Base-by-base conservation (phyloP, 2,113 vertebrate species). In the Puma concolor region DNA sequence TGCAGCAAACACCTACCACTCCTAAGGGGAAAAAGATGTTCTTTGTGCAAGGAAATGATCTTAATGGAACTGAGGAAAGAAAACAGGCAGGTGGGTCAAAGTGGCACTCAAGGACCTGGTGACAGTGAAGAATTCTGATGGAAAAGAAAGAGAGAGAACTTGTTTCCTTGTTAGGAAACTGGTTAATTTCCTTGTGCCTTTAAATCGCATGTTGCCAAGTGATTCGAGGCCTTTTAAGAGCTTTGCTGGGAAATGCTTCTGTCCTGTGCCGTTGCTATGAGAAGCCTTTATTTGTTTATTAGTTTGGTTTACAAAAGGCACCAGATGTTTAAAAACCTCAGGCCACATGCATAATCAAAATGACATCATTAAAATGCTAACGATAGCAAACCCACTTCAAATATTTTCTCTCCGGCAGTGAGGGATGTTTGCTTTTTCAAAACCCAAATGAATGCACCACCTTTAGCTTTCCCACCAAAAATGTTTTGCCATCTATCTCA, bases 311-410 rank as follows among this genome's bases (percentile, higher is more conserved):
- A 97, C 97, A 97, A 97, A 98, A 98, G 88, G 91, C 96, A 98
- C 95, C 98, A 98, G 97, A 97, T 98, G 97, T 98, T 97, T 96
- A 88, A 98, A 98, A 98, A 95, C 94, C 92, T 95, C 97, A 95
- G 66, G 85, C 98, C 97, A 97, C 98, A 98, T 93, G 94, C 91
- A 97, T 95, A 96, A 96, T 97, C 87, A 94, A 90, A 94, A 96
- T 98, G 97, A 98, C 94, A 96, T 98, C 97, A 98, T 97, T 95
- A 85, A 95, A 96, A 98, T 94, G 88, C 97, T 97, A 95, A 97
- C 1, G 90, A 95, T 64, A 96, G 96, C 95, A 96, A 97, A 91
- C 64, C 76, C 83, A 96, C 96, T 97, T 97, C 95, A 97, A 96
- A 95, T 67, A 92, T 71, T 95, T 94, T 95, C 92, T 96, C 88